A percentile compares a stretch with the other conserved stretches of the same genome.
phyloP scores from a whole-genome alignment of 2,113 vertebrate genomes.

The Hirundichthys speculiger region DNA sequence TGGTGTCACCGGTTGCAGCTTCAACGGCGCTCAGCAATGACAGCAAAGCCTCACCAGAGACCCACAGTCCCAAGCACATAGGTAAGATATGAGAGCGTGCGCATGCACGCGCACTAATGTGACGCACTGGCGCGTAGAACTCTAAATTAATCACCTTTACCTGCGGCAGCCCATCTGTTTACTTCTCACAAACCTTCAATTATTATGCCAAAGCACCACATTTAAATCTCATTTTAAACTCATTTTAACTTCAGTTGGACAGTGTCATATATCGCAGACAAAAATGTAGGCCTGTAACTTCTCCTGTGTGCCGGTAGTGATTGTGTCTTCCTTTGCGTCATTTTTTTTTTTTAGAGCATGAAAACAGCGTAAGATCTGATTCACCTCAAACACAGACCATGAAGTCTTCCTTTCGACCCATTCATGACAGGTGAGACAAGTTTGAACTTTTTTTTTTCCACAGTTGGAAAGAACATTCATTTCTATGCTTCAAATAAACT shows the following conservation, averaged over 20 bases:
- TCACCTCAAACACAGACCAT: constrained; percentile 88
- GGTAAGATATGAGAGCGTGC: constrained; percentile 76
- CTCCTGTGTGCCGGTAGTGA: neutral
- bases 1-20: constrained; percentile 83
- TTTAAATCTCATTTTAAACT: no score
- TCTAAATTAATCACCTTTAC: neutral
- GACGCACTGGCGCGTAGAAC: neutral
- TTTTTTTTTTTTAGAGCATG: constrained; percentile 84
- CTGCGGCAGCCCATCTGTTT: neutral
- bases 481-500: no score
- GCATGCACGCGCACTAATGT: neutral
- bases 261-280: neutral
- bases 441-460: neutral
- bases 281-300: neutral
- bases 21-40: constrained; percentile 84
- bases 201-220: neutral
- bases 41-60: constrained; percentile 83
- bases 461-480: no score
- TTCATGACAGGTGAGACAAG: constrained; percentile 90
- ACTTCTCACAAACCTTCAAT: neutral
- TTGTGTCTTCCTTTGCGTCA: neutral
- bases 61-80: constrained; percentile 94
- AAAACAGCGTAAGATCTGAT: constrained; percentile 87
- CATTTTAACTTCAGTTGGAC: neutral
- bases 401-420: constrained; percentile 94